Base-by-base conservation (phyloP, 2,888 invertebrate genomes). In the Andrena bucephala region DNA sequence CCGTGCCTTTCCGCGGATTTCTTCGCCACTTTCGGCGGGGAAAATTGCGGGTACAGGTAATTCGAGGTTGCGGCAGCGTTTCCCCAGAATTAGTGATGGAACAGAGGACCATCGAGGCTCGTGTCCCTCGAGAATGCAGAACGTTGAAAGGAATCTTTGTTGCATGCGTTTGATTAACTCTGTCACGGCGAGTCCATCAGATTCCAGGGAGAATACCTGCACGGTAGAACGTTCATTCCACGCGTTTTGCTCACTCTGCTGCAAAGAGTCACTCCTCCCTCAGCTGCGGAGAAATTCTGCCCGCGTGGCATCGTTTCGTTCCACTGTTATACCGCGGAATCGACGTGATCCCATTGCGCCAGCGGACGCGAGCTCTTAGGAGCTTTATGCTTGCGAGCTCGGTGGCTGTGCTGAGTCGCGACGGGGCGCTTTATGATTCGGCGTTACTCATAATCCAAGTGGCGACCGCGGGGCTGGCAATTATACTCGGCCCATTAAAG, bases 401-500 rank as follows among this genome's bases (percentile, higher is more conserved):
- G 33, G 13, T 33, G 13, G 42, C 42, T 5, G 36, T 20, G 16
- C 36, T 6, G 42, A 33, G 42, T 48, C 29, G 27, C 59, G 33
- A 66, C 54, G 60, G n/a, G 42, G 60, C 31, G 62, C 8, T 68
- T 75, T 57, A 57, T 13, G 48, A 67, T 50, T 13, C 33, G 13
- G 13, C 27, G 75, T 67, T 31, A 24, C 66, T 24, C 33, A 27
- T 48, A 62, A 76, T 76, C 62, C 52, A 63, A 62, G 62, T 4
- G 27, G 52, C 57, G 27, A 60, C 33, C 33, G 36, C 10, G 74
- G 24, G 42, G 36, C 31, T 29, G 42, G 27, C 48, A 72, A 81
- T 81, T 81, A 72, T 16, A 67, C 62, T 29, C 8, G 66, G 62
- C 27, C 67, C 71, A 63, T 78, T 72, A 65, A 82, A 36, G 70